phyloP scores from a whole-genome alignment of 2,797 vertebrate genomes.

The Sebastes variabilis region DNA sequence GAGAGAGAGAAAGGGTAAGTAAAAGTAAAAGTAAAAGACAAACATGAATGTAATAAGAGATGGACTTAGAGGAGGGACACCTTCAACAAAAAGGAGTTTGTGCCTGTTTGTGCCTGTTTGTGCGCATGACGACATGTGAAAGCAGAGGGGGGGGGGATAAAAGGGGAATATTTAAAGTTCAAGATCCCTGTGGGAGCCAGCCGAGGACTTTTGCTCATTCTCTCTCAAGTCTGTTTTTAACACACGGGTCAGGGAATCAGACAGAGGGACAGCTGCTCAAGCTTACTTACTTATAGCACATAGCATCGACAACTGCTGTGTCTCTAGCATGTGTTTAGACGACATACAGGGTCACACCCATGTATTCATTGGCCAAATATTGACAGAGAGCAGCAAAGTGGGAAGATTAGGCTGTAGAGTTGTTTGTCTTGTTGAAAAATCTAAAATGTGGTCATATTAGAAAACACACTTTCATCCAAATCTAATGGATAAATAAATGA shows the following conservation, averaged over 20 bases:
- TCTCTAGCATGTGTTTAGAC: background rate
- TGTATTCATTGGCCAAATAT: background rate
- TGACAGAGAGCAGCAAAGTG: background rate
- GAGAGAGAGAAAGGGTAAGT: background rate
- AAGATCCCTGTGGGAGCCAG: conserved; percentile 37
- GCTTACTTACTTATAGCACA: conserved; percentile 50
- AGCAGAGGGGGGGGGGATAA: background rate
- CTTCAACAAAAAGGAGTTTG: background rate
- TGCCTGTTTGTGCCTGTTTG: background rate
- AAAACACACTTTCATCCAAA: background rate
- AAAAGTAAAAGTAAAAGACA: conserved; percentile 45
- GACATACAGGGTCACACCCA: conserved; percentile 6
- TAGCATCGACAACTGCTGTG: conserved; percentile 36
- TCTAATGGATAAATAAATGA: background rate
- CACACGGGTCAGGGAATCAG: conserved; percentile 18
- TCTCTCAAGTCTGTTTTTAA: conserved; percentile 51
- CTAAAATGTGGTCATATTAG: background rate
- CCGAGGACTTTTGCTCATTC: conserved; percentile 39
- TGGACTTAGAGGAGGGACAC: background rate
- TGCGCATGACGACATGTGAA: background rate
- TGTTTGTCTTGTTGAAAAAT: background rate
- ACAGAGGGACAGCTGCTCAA: conserved; percentile 58
- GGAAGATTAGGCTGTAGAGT: background rate
- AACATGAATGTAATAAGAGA: background rate
- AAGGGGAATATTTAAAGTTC: conserved; percentile 32